phyloP scores from a whole-genome alignment of 2,797 vertebrate genomes.

The Chaunax sp. region DNA sequence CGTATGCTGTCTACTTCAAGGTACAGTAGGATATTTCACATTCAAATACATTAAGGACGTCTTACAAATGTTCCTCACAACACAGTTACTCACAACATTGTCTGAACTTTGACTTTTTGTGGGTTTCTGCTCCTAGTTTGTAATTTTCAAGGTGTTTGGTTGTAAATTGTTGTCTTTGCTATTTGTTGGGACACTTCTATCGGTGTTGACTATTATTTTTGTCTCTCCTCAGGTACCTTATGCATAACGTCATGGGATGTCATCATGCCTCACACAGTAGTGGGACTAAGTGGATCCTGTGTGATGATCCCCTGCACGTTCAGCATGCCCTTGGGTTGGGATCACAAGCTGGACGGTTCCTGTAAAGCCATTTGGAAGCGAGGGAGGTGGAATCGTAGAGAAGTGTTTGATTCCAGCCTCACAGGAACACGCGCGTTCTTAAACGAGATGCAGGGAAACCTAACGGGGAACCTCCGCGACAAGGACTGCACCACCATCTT shows the following conservation, averaged over 20 bases:
- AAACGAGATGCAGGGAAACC: slow-evolving; percentile 64
- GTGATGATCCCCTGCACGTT: slow-evolving; percentile 72
- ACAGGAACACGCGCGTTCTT: slow-evolving; percentile 10
- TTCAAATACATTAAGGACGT: background rate
- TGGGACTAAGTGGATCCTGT: slow-evolving; percentile 71
- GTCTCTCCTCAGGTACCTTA: slow-evolving; percentile 41
- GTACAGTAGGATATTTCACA: slow-evolving; percentile 37
- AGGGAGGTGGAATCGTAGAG: slow-evolving; percentile 38
- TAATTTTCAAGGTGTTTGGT: background rate
- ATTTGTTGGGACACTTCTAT: background rate
- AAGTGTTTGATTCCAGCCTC: slow-evolving; percentile 72
- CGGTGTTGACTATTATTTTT: background rate
- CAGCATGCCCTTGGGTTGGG: slow-evolving; percentile 26
- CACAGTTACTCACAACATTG: background rate
- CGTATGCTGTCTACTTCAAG: slow-evolving; percentile 61
- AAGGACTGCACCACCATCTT: slow-evolving; percentile 78
- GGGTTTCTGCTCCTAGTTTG: background rate
- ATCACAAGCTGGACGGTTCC: slow-evolving; percentile 46
- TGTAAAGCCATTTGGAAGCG: slow-evolving; percentile 73
- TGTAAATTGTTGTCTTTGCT: rapidly evolving
- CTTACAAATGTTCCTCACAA: background rate
- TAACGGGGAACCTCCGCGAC: slow-evolving; percentile 57
- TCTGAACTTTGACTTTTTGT: background rate
- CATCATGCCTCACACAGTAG: slow-evolving; percentile 58
- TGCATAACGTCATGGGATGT: slow-evolving; percentile 55